A percentile compares a stretch with the other conserved stretches of the same genome.
Conservation (phyloP, 2,113 vertebrate species). For the Parus major region DNA sequence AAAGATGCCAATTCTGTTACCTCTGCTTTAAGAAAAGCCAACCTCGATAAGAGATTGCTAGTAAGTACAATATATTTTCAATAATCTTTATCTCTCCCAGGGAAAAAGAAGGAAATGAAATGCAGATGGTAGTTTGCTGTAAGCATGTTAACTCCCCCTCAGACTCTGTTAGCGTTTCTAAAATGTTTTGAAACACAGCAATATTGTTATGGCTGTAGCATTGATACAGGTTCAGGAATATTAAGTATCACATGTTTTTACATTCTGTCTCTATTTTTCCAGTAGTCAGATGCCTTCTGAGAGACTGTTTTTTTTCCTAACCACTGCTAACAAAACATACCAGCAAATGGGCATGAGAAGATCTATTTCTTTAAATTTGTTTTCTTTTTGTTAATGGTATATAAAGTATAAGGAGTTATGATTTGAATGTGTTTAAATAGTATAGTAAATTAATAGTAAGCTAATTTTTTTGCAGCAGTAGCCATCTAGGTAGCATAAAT, state of each 20-base stretch:
- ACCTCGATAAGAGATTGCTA: constrained; percentile 89
- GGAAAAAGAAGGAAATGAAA: background rate
- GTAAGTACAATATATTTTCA: constrained; percentile 72
- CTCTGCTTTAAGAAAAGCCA: constrained; percentile 89
- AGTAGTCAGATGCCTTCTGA: background rate
- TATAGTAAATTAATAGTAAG: background rate
- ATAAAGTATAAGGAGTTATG: background rate
- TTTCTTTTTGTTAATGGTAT: background rate
- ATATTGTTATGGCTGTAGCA: constrained; percentile 10
- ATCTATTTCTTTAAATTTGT: background rate
- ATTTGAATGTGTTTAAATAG: background rate
- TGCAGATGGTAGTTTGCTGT: background rate
- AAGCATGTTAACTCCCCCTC: background rate
- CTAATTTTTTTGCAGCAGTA: background rate
- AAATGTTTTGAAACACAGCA: constrained; percentile 26
- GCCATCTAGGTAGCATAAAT: background rate
- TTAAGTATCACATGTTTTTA: background rate
- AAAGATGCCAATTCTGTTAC: constrained; percentile 91
- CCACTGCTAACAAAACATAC: background rate
- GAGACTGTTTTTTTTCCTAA: background rate
- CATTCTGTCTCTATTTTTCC: background rate
- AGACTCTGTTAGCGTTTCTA: background rate
- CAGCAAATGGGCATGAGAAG: background rate
- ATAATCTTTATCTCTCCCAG: background rate
- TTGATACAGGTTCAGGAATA: background rate